These are phyloP conservation scores for Apis mellifera DNA, from an alignment of 1,140 invertebrate species.

Conservation along the genomic window DNA sequence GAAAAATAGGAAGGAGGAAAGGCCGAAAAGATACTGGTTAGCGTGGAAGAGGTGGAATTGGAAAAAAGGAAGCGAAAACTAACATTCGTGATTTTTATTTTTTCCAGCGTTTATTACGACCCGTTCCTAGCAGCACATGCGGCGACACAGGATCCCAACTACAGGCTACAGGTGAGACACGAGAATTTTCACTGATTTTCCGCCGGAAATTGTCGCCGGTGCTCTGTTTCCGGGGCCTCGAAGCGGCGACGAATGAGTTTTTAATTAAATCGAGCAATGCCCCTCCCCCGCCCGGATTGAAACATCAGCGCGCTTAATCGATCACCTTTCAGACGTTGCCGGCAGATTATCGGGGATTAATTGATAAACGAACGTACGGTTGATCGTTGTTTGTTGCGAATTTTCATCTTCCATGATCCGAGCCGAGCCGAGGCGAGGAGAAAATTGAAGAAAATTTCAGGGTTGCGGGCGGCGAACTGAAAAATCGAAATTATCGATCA, in stretches of 20 bases:
- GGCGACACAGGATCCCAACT: conserved; percentile 89
- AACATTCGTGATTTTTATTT: conserved; percentile 73
- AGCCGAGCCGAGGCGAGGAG: not conserved
- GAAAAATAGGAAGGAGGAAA: not conserved
- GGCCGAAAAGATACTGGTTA: not conserved
- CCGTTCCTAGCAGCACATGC: conserved; percentile 95
- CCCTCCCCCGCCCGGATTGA: conserved; percentile 10
- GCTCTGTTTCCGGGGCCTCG: conserved; percentile 50
- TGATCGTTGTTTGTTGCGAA: conserved; percentile 26
- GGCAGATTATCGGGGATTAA: conserved; percentile 57
- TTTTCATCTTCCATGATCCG: not conserved
- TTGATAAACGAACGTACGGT: conserved; percentile 47
- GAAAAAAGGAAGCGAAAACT: not conserved
- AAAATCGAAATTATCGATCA: not conserved
- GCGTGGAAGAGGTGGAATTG: not conserved
- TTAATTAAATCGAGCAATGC: conserved; percentile 62
- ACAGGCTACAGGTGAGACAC: conserved; percentile 93
- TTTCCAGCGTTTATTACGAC: conserved; percentile 95
- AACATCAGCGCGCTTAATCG: conserved; percentile 51
- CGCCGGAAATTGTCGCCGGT: conserved; percentile 42
- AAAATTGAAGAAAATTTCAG: conserved; percentile 6
- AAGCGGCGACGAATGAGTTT: conserved; percentile 50
- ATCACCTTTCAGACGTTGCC: conserved; percentile 44
- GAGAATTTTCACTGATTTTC: conserved; percentile 15
- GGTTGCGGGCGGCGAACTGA: not conserved